phyloP scores from a whole-genome alignment of 2,888 invertebrate species.

The Aporophyla nigra region DNA sequence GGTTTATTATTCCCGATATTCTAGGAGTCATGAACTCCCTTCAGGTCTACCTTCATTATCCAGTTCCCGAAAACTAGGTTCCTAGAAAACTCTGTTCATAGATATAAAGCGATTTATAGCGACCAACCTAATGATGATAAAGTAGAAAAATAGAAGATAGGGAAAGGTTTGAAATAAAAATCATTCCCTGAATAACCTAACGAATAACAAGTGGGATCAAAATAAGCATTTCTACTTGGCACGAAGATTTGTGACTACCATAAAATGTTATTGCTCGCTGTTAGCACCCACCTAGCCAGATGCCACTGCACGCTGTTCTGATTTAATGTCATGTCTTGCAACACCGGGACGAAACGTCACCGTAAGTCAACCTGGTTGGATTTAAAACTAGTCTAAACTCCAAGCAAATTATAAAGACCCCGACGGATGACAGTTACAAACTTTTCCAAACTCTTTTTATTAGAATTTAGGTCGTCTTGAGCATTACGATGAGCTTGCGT shows the following conservation, averaged over 20 bases:
- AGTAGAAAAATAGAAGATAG: neutral
- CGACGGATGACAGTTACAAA: neutral
- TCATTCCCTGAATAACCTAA: neutral
- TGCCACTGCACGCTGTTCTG: constrained; percentile 11
- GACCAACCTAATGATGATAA: neutral
- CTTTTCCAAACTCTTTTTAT: neutral
- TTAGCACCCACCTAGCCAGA: constrained; percentile 47
- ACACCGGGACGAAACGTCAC: constrained; percentile 9
- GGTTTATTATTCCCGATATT: no score
- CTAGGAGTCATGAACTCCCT: no score
- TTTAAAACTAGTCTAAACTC: neutral
- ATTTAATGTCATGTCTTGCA: constrained; percentile 18
- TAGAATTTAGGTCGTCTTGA: neutral
- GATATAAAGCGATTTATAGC: no score
- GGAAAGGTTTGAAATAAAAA: neutral
- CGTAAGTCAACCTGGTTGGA: no score
- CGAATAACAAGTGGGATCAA: constrained; percentile 26
- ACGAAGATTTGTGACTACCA: constrained; percentile 36
- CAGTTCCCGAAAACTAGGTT: no score
- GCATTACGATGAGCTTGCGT: neutral
- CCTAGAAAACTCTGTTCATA: neutral
- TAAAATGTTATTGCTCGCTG: constrained; percentile 55
- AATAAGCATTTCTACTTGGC: constrained; percentile 5
- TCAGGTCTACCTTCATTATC: no score
- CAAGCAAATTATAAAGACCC: neutral